phyloP scores from a whole-genome alignment of 2,888 invertebrate genomes.

The Epinotia brunnichana region DNA sequence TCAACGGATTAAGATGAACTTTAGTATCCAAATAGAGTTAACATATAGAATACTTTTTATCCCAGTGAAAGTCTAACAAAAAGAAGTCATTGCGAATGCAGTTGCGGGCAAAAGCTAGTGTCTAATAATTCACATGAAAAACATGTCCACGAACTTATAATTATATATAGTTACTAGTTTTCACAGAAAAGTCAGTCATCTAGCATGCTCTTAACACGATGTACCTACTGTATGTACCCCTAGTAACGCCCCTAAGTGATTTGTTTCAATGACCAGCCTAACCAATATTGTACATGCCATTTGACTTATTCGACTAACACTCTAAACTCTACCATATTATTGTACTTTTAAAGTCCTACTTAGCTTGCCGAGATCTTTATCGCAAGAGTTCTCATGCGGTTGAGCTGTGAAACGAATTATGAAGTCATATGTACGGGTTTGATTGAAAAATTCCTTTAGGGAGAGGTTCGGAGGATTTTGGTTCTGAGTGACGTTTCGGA shows the following conservation, averaged over 20 bases:
- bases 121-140: no score
- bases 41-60: no score
- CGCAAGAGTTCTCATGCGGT: conserved; percentile 60
- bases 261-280: conserved; percentile 68
- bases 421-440: conserved; percentile 71
- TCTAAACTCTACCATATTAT: conserved; percentile 46
- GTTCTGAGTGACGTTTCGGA: conserved; percentile 66
- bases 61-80: no score
- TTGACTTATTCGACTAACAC: conserved; percentile 60
- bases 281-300: conserved; percentile 71
- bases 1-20: no score
- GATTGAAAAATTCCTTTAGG: conserved; percentile 78
- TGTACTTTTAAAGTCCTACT: conserved; percentile 46
- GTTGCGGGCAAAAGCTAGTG: no score
- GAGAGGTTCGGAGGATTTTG: conserved; percentile 66
- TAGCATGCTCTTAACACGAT: not conserved
- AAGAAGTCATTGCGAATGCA: no score
- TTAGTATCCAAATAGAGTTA: no score
- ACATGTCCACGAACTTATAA: no score
- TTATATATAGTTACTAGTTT: no score
- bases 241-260: conserved; percentile 64
- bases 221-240: conserved; percentile 57
- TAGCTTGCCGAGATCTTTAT: conserved; percentile 62
- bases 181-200: not conserved
- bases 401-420: conserved; percentile 69